Base-by-base conservation (phyloP, 2,797 vertebrate species). In the Synanceia verrucosa region DNA sequence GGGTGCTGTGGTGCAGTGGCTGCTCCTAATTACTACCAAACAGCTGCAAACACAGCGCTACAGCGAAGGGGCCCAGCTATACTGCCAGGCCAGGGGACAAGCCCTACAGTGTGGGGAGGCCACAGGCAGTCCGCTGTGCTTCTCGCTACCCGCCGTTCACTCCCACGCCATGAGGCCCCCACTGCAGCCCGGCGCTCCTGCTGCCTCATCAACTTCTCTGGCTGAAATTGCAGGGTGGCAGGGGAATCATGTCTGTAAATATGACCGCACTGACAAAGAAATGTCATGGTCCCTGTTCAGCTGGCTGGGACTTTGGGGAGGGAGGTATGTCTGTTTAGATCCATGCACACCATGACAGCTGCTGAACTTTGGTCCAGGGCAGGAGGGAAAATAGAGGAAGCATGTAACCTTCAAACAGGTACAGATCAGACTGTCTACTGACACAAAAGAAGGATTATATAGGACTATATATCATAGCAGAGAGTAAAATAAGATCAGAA, bases 11-110 rank as follows among this genome's bases (percentile, higher is more conserved):
- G 89, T 86, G 77, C 89, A 81, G 84, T 86, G 91, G 91, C 89
- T 85, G 82, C 90, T 91, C 86, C 84, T 94, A 94, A 94, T 95
- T 94, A 92, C 93, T 89, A 94, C 89, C 87, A 90, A 92, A 91
- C 87, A 91, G 91, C 88, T 93, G 89, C 90, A 91, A 90, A 92
- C 89, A 86, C 90, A 72, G 86, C 78, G 86, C 66, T 81, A 68
- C 62, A 87, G 83, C 68, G 10, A 78, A 85, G 70, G 82, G 83
- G 81, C 79, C 88, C 83, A 52, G 66, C 83, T 16, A 47, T 72
- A 77, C 78, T 81, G 76, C 76, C 82, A 62, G 86, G 81, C 75
- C 86, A 78, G 79, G 81, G 85, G 85, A 93, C 84, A 88, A 93
- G 89, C 87, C 85, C 87, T 86, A 56, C 86, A 91, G 86, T 88